Evolutionary conservation across 2,888 invertebrate species (phyloP).

Genomic region (Orthosia gracilis): DNA sequence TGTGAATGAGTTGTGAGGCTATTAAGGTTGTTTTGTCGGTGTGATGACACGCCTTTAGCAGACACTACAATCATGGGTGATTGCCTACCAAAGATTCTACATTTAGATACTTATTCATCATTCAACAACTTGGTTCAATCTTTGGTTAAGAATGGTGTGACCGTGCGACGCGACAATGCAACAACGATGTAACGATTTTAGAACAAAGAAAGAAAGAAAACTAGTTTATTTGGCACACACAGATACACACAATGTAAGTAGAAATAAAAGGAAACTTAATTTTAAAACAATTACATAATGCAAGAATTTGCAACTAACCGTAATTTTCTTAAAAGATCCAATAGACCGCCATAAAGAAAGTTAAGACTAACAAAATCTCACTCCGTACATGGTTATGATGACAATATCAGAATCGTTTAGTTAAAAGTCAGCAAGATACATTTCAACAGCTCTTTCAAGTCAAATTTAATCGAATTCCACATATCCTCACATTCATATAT

Average conservation of each 20-base stretch:
- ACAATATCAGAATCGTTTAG: constrained; percentile 3
- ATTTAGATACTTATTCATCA: too few relatives aligned
- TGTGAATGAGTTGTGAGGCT: constrained; percentile 20
- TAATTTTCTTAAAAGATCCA: too few relatives aligned
- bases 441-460: constrained; percentile 35
- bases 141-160: too few relatives aligned
- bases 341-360: background rate
- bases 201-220: too few relatives aligned
- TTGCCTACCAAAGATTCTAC: background rate
- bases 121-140: too few relatives aligned
- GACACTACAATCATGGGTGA: background rate
- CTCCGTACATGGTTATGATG: background rate
- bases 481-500: constrained; percentile 47
- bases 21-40: constrained; percentile 9
- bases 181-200: too few relatives aligned
- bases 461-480: constrained; percentile 1
- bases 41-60: constrained; percentile 2
- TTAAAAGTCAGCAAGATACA: constrained; percentile 43
- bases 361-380: background rate
- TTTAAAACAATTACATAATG: too few relatives aligned
- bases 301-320: too few relatives aligned
- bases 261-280: too few relatives aligned
- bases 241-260: too few relatives aligned
- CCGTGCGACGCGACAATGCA: too few relatives aligned
- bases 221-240: too few relatives aligned